Evolutionary conservation across 2,888 invertebrate genomes (phyloP).

Genomic region (Dyspetes luteomarginatus): DNA sequence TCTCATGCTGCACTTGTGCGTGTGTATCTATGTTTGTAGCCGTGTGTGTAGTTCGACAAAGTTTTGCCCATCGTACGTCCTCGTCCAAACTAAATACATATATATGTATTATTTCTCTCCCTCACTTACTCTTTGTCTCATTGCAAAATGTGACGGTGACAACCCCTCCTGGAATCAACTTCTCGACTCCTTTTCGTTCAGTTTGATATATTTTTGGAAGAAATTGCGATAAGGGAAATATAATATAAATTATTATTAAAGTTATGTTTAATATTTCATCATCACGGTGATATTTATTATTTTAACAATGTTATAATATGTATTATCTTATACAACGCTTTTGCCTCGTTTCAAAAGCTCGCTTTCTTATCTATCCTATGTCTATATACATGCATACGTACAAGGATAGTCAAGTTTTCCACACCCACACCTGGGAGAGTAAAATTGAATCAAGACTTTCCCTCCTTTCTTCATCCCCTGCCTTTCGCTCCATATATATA

Average conservation of each 20-base stretch:
- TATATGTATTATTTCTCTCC: slow-evolving; percentile 12
- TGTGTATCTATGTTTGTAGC: slow-evolving; percentile 26
- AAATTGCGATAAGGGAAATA: neutral
- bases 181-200: neutral
- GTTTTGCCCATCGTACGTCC: slow-evolving; percentile 63
- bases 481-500: neutral
- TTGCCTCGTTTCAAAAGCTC: slow-evolving; percentile 9
- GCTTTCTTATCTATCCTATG: slow-evolving; percentile 16
- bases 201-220: neutral
- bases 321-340: slow-evolving; percentile 22
- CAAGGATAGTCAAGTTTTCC: slow-evolving; percentile 48
- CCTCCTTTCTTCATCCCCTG: slow-evolving; percentile 34
- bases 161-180: neutral
- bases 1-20: slow-evolving; percentile 54
- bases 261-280: no score
- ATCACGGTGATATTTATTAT: slow-evolving; percentile 26
- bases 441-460: slow-evolving; percentile 65
- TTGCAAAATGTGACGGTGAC: slow-evolving; percentile 24
- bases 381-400: neutral
- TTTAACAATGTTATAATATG: slow-evolving; percentile 34
- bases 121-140: neutral
- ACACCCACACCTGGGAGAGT: slow-evolving; percentile 44
- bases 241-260: neutral
- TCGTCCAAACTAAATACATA: slow-evolving; percentile 43
- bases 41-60: slow-evolving; percentile 59